A percentile compares a stretch with the other conserved stretches of the same genome.
phyloP scores from a whole-genome alignment of 2,888 invertebrate species.

The Hyposoter didymator region DNA sequence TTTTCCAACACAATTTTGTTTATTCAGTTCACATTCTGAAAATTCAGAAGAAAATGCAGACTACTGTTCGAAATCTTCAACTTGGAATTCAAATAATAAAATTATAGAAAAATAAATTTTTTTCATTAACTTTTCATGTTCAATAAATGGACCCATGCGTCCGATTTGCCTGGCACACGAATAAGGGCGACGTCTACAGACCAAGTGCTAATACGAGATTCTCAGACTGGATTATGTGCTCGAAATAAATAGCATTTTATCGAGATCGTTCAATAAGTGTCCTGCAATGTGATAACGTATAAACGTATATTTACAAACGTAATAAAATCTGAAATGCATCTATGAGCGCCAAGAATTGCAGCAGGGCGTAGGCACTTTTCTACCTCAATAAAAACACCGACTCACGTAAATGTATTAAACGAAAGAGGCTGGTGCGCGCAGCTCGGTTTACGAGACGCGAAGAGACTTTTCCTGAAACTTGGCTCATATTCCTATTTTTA shows the following conservation, averaged over 20 bases:
- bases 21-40: too few relatives aligned
- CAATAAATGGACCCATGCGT: too few relatives aligned
- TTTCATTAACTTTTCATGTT: too few relatives aligned
- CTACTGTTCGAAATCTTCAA: too few relatives aligned
- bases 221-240: constrained; percentile 33
- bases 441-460: constrained; percentile 48
- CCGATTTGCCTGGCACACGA: too few relatives aligned
- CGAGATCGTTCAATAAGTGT: constrained; percentile 59
- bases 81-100: too few relatives aligned
- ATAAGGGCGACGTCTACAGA: too few relatives aligned
- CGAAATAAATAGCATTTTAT: constrained; percentile 52
- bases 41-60: too few relatives aligned
- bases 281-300: constrained; percentile 20
- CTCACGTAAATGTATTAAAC: constrained; percentile 28
- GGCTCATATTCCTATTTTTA: constrained; percentile 44
- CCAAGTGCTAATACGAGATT: constrained; percentile 20
- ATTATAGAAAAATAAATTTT: too few relatives aligned
- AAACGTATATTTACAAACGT: constrained; percentile 45
- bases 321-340: constrained; percentile 63
- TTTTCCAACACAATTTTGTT: too few relatives aligned
- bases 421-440: constrained; percentile 2
- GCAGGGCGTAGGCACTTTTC: constrained; percentile 56
- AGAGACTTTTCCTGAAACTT: constrained; percentile 28
- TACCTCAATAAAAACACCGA: constrained; percentile 58
- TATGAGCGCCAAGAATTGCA: constrained; percentile 58